phyloP scores from a whole-genome alignment of 2,888 invertebrate species.

The Lutraria lutraria region DNA sequence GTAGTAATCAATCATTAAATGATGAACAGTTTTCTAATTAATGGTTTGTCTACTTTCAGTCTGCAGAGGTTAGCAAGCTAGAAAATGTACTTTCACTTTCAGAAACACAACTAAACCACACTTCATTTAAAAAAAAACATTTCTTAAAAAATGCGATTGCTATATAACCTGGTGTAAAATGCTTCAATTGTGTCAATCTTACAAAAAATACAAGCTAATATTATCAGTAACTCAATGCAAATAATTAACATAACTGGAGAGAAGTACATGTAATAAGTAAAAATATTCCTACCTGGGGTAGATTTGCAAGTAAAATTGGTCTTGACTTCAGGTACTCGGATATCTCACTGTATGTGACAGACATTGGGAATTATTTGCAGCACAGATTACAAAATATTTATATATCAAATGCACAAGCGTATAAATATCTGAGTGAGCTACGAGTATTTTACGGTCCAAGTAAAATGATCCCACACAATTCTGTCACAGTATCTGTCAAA shows the following conservation, averaged over 20 bases:
- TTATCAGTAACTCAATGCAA: constrained; percentile 1
- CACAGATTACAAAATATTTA: constrained; percentile 22
- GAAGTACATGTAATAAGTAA: not conserved
- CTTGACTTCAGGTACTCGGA: constrained; percentile 64
- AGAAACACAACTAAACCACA: not conserved
- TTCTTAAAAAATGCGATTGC: not conserved
- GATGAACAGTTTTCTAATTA: not conserved
- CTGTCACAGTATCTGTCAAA: constrained; percentile 29
- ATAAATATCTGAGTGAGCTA: not conserved
- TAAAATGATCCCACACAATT: constrained; percentile 20
- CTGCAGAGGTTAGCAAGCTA: not conserved
- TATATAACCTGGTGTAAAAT: not conserved
- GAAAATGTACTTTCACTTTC: not conserved
- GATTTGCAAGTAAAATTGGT: constrained; percentile 62
- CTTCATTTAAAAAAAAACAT: not conserved
- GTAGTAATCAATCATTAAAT: not conserved
- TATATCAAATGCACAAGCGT: constrained; percentile 39
- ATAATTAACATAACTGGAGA: constrained; percentile 1
- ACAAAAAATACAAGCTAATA: not conserved
- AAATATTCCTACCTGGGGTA: constrained; percentile 62
- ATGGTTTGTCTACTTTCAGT: not conserved
- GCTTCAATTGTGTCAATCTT: not conserved
- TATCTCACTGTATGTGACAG: constrained; percentile 64
- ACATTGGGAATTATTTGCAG: constrained; percentile 45
- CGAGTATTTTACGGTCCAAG: constrained; percentile 26